phyloP scores from a whole-genome alignment of 2,888 invertebrate genomes.

The Muscina levida region DNA sequence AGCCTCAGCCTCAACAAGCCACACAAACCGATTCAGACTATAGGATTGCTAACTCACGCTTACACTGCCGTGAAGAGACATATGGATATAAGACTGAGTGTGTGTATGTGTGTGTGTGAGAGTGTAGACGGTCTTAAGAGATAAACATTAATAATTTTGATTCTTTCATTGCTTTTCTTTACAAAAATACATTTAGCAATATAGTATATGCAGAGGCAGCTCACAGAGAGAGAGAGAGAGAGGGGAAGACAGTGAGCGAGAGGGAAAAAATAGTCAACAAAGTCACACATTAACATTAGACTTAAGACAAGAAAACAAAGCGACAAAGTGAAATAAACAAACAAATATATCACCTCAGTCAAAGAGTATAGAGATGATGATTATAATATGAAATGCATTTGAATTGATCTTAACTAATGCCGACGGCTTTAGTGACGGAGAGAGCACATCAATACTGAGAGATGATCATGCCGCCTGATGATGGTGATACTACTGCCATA shows the following conservation, averaged over 20 bases:
- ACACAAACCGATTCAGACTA: slow-evolving; percentile 13
- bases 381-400: background rate
- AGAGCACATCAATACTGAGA: background rate
- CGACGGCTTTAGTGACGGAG: slow-evolving; percentile 16
- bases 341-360: background rate
- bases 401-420: slow-evolving; percentile 28
- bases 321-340: slow-evolving; percentile 11
- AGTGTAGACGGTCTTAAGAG: slow-evolving; percentile 55
- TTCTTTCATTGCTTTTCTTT: slow-evolving; percentile 16
- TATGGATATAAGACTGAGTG: background rate
- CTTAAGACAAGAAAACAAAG: slow-evolving; percentile 36
- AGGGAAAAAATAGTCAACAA: background rate
- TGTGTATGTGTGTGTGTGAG: background rate
- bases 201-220: background rate
- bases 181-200: slow-evolving; percentile 38
- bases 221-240: too few relatives aligned
- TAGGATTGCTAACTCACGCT: too few relatives aligned
- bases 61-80: too few relatives aligned
- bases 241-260: too few relatives aligned
- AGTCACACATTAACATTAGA: slow-evolving; percentile 40
- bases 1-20: slow-evolving; percentile 12
- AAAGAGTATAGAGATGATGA: background rate
- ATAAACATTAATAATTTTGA: slow-evolving; percentile 66
- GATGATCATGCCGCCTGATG: slow-evolving; percentile 9
- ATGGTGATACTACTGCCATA: background rate